Conservation (phyloP, 2,113 vertebrate species). For the Oceanodroma tethys region DNA sequence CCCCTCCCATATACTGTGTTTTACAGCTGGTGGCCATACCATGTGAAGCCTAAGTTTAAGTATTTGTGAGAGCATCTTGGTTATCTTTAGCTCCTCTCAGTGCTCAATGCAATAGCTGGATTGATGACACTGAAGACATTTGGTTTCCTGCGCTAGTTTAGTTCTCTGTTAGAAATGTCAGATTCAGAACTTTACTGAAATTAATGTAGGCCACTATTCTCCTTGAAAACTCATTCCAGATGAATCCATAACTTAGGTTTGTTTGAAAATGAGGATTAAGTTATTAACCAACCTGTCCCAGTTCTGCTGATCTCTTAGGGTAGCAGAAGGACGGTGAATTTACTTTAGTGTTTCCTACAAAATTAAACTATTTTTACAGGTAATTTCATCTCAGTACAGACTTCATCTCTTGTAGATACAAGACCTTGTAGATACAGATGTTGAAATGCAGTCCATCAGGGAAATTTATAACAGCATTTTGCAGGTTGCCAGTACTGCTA, state of each 20-base stretch:
- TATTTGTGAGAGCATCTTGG: neutral
- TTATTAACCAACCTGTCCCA: neutral
- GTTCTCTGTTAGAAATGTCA: neutral
- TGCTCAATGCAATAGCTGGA: accelerated
- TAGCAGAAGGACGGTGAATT: neutral
- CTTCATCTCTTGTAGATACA: neutral
- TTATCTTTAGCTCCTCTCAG: neutral
- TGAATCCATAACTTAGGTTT: neutral
- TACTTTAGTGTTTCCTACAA: neutral
- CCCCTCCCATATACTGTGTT: neutral
- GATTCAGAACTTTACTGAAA: neutral
- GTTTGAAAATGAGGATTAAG: neutral
- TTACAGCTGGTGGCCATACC: neutral
- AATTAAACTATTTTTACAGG: neutral
- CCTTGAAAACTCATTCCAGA: neutral
- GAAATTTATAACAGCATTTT: neutral
- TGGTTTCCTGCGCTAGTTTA: neutral
- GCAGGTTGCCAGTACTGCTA: neutral
- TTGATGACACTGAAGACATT: neutral
- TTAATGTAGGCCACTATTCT: neutral
- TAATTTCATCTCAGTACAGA: neutral
- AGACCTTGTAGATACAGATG: neutral
- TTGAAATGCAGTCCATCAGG: neutral
- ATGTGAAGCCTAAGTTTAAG: neutral
- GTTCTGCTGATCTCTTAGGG: neutral